Percentiles rank a stretch among this genome's conserved stretches.
Evolutionary conservation across 1,140 invertebrate species (phyloP).

Genomic region (Sitobion miscanthi): DNA sequence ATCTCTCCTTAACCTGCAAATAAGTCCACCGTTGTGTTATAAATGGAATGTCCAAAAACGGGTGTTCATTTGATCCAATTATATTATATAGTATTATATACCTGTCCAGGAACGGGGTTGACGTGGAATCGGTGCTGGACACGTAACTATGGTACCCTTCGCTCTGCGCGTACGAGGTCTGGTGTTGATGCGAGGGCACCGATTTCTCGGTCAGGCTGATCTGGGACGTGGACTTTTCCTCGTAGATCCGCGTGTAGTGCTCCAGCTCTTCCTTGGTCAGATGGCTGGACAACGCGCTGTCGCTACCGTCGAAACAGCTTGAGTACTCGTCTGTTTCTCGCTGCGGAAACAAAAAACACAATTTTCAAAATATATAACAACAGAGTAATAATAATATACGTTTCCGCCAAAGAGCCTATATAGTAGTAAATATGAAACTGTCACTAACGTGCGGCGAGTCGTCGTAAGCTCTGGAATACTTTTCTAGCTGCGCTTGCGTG

Average conservation of each 20-base stretch:
- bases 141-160: slow-evolving; percentile 84
- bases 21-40: neutral
- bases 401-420: neutral
- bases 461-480: slow-evolving; percentile 72
- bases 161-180: slow-evolving; percentile 79
- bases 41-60: neutral
- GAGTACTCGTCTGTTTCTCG: slow-evolving; percentile 58
- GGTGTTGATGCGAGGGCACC: slow-evolving; percentile 71
- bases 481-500: slow-evolving; percentile 74
- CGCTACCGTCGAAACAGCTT: slow-evolving; percentile 65
- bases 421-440: neutral
- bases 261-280: slow-evolving; percentile 74
- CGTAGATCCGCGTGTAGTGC: slow-evolving; percentile 70
- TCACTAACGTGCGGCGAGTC: slow-evolving; percentile 63
- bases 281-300: slow-evolving; percentile 59
- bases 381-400: neutral
- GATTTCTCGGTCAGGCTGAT: slow-evolving; percentile 17
- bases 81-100: slow-evolving; percentile 59
- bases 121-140: slow-evolving; percentile 78
- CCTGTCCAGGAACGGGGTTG: slow-evolving; percentile 80
- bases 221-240: slow-evolving; percentile 62
- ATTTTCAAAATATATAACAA: too few relatives aligned
- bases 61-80: neutral
- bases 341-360: slow-evolving; percentile 46
- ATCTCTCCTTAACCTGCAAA: slow-evolving; percentile 66